These are phyloP conservation scores for Grammomys surdaster DNA, from an alignment of 2,113 vertebrate genomes.

Conservation along the genomic window DNA sequence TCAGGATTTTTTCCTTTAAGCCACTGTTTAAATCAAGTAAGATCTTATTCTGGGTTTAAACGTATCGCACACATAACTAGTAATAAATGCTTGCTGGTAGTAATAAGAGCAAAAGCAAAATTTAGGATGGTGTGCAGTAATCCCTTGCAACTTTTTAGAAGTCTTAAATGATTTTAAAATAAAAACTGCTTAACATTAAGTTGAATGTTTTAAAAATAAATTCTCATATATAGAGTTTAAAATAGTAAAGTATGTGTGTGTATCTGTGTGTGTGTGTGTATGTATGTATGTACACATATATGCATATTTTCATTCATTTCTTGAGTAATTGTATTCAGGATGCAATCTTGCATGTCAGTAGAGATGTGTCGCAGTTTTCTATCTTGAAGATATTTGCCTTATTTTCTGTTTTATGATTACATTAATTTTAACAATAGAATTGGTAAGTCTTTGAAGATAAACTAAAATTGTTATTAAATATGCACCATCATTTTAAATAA, in stretches of 20 bases:
- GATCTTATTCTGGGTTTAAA: constrained; percentile 56
- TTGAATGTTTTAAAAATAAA: constrained; percentile 55
- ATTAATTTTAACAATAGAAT: constrained; percentile 19
- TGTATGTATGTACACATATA: background rate
- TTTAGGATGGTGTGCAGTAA: background rate
- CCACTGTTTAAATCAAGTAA: background rate
- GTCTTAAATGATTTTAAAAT: constrained; percentile 43
- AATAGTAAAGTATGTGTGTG: background rate
- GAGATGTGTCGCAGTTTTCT: background rate
- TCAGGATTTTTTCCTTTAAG: constrained; percentile 8
- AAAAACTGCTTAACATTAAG: background rate
- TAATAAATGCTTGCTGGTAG: background rate
- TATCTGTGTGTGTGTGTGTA: background rate
- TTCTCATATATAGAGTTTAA: background rate
- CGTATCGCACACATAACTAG: constrained; percentile 52
- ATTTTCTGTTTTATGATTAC: background rate
- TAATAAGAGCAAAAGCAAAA: background rate
- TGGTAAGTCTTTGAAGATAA: constrained; percentile 40
- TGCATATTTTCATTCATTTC: background rate
- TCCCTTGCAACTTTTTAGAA: background rate
- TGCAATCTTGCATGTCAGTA: constrained; percentile 32
- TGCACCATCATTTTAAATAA: background rate
- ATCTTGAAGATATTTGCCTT: constrained; percentile 35
- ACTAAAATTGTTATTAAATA: constrained; percentile 11
- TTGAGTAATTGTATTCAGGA: constrained; percentile 28